These are phyloP conservation scores for Polyergus mexicanus DNA, from an alignment of 1,140 invertebrate species.

Conservation along the genomic window DNA sequence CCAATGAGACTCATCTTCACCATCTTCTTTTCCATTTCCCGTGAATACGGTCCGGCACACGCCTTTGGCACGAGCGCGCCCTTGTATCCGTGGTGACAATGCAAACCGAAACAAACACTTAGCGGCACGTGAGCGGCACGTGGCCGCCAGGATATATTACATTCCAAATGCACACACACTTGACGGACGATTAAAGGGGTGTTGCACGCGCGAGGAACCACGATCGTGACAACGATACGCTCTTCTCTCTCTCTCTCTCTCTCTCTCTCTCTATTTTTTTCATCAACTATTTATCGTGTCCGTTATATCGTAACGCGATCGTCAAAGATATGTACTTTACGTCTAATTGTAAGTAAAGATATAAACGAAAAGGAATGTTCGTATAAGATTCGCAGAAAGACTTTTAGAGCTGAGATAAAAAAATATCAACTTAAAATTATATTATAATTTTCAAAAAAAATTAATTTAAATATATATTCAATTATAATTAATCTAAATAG, in stretches of 20 bases:
- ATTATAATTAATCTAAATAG: not conserved
- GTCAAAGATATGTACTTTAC: not conserved
- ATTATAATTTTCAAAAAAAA: not conserved
- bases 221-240: slow-evolving; percentile 69
- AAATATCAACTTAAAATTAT: not conserved
- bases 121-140: slow-evolving; percentile 84
- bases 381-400: not conserved
- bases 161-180: slow-evolving; percentile 86
- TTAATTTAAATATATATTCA: not conserved
- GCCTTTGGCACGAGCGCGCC: slow-evolving; percentile 53
- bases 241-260: not conserved
- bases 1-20: slow-evolving; percentile 4
- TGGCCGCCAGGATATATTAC: slow-evolving; percentile 85
- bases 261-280: not conserved
- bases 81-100: slow-evolving; percentile 86
- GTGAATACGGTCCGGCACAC: slow-evolving; percentile 33
- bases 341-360: too few relatives aligned
- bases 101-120: slow-evolving; percentile 87
- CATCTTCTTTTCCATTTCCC: not conserved
- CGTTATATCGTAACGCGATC: not conserved
- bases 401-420: not conserved
- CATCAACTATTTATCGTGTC: not conserved
- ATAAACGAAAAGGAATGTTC: not conserved
- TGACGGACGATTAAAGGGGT: slow-evolving; percentile 84
- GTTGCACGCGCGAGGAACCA: slow-evolving; percentile 67